Conservation (phyloP, 2,797 vertebrate genomes). For the Danio jaintianensis region DNA sequence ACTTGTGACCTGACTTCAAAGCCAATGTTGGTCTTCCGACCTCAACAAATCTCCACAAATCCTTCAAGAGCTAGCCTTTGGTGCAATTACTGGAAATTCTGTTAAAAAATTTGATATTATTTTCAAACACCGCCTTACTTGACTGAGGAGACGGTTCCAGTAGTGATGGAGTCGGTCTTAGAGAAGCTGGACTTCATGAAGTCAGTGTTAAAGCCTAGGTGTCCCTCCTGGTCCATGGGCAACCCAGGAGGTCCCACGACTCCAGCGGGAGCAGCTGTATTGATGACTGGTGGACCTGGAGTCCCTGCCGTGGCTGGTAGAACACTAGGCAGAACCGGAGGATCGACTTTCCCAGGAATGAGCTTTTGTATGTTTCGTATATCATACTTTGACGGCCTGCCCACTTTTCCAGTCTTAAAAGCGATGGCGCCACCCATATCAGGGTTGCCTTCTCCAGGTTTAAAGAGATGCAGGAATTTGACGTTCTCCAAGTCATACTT, state of each 20-base stretch:
- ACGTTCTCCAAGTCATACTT: constrained; percentile 98
- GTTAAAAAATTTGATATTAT: background rate
- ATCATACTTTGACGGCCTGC: constrained; percentile 97
- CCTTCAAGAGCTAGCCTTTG: background rate
- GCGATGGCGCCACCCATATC: constrained; percentile 99
- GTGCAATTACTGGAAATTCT: background rate
- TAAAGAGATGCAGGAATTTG: constrained; percentile 97
- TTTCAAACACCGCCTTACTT: constrained; percentile 86
- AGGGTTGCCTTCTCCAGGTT: constrained; percentile 94
- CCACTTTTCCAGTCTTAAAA: constrained; percentile 98
- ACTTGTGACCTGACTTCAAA: constrained; percentile 72
- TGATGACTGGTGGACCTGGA: constrained; percentile 76
- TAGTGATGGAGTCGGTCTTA: constrained; percentile 99
- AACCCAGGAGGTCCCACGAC: constrained; percentile 74
- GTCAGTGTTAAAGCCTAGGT: constrained; percentile 91
- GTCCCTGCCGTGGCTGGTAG: constrained; percentile 81
- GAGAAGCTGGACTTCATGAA: constrained; percentile 98
- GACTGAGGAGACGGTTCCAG: constrained; percentile 97
- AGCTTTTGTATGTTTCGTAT: constrained; percentile 95
- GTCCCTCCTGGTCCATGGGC: constrained; percentile 84
- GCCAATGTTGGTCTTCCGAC: constrained; percentile 62
- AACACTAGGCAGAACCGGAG: constrained; percentile 84
- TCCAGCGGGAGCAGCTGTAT: constrained; percentile 69
- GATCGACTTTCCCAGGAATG: constrained; percentile 84
- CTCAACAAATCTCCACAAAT: constrained; percentile 65